Evolutionary conservation across 2,888 invertebrate species (phyloP).

Genomic region (Epinotia ramella): DNA sequence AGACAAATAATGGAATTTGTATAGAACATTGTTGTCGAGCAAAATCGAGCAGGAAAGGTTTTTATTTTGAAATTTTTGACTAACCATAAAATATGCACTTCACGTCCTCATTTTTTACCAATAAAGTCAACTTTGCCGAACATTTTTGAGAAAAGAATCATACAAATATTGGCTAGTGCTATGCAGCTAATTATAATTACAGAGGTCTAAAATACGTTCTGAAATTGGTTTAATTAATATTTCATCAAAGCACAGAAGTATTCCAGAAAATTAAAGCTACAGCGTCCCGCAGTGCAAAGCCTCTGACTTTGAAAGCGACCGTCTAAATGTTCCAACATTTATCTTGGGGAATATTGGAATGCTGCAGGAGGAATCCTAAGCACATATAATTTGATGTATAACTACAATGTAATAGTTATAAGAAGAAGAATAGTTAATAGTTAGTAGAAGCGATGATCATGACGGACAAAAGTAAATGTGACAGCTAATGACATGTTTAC

Average conservation of each 20-base stretch:
- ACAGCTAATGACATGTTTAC: too few relatives aligned
- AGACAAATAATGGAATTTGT: too few relatives aligned
- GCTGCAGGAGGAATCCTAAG: not conserved
- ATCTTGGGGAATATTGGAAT: conserved; percentile 10
- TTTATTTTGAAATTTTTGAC: too few relatives aligned
- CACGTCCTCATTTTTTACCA: too few relatives aligned
- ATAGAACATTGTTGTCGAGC: too few relatives aligned
- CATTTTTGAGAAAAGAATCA: not conserved
- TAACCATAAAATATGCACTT: too few relatives aligned
- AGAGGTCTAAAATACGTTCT: not conserved
- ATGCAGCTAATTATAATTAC: not conserved
- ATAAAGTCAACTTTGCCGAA: too few relatives aligned
- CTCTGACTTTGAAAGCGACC: not conserved
- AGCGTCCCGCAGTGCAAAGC: conserved; percentile 1
- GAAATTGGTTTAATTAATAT: conserved; percentile 18
- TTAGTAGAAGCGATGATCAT: too few relatives aligned
- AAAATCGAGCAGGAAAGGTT: too few relatives aligned
- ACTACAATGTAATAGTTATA: not conserved
- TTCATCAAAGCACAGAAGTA: conserved; percentile 21
- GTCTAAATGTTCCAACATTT: conserved; percentile 10
- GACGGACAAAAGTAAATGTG: too few relatives aligned
- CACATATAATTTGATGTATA: not conserved
- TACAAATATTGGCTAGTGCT: not conserved
- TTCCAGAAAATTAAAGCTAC: conserved; percentile 21
- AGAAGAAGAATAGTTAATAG: too few relatives aligned